phyloP scores from a whole-genome alignment of 1,140 invertebrate species.

The Leucophenga varia region DNA sequence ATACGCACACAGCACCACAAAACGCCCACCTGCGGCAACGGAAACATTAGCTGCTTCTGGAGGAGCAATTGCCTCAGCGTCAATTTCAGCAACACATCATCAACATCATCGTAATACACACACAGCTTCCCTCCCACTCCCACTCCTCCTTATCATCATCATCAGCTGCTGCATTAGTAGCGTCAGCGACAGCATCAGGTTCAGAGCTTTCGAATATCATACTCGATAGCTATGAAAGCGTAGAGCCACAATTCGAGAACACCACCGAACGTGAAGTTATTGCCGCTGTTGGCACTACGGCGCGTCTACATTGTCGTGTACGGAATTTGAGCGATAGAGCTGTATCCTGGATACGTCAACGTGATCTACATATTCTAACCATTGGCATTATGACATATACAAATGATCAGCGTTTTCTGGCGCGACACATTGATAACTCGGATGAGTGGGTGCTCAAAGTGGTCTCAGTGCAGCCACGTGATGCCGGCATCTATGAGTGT shows the following conservation, averaged over 20 bases:
- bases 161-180: background rate
- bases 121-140: background rate
- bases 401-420: constrained; percentile 72
- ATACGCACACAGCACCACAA: background rate
- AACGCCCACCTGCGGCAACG: background rate
- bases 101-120: constrained; percentile 1
- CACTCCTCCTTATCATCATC: constrained; percentile 2
- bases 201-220: constrained; percentile 45
- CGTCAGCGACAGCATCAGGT: background rate
- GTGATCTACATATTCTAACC: constrained; percentile 74
- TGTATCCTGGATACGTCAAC: constrained; percentile 76
- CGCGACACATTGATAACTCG: constrained; percentile 78
- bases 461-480: constrained; percentile 75
- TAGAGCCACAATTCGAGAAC: constrained; percentile 84
- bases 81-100: constrained; percentile 2
- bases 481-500: constrained; percentile 77
- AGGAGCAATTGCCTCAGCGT: background rate
- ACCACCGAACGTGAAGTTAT: constrained; percentile 79
- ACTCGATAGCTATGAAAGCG: constrained; percentile 38
- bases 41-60: background rate
- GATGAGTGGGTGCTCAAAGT: constrained; percentile 86
- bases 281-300: constrained; percentile 80
- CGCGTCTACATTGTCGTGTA: constrained; percentile 80
- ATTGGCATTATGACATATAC: constrained; percentile 76
- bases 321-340: constrained; percentile 82